Conservation (phyloP, 2,797 vertebrate genomes). For the Sebastes minor region DNA sequence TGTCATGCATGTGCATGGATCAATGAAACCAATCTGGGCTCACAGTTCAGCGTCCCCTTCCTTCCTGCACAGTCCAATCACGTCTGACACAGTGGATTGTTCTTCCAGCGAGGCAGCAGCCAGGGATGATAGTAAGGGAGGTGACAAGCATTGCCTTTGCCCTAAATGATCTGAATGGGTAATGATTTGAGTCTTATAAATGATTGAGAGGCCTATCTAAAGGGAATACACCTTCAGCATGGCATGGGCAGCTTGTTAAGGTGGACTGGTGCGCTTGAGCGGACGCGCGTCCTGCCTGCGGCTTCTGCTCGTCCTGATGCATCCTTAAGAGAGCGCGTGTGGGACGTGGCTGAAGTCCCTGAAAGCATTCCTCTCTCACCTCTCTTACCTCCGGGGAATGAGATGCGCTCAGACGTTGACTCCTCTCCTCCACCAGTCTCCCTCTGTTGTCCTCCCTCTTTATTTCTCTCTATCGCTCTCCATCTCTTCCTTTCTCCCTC, state of each 20-base stretch:
- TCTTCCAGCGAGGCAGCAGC: constrained; percentile 34
- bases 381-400: constrained; percentile 68
- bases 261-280: constrained; percentile 70
- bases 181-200: constrained; percentile 81
- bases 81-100: constrained; percentile 44
- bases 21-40: constrained; percentile 29
- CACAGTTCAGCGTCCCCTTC: constrained; percentile 19
- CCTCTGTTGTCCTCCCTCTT: constrained; percentile 26
- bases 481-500: not conserved
- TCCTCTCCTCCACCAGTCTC: constrained; percentile 55
- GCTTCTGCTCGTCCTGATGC: constrained; percentile 43
- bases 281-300: constrained; percentile 29
- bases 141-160: constrained; percentile 74
- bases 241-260: constrained; percentile 75
- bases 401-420: constrained; percentile 64
- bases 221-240: constrained; percentile 79
- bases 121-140: constrained; percentile 63
- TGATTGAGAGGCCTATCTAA: constrained; percentile 77
- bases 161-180: constrained; percentile 83
- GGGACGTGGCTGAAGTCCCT: constrained; percentile 75
- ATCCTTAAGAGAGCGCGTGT: constrained; percentile 77
- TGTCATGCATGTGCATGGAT: constrained; percentile 26
- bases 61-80: constrained; percentile 27
- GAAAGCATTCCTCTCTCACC: constrained; percentile 81
- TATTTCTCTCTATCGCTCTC: constrained; percentile 10